Conservation (phyloP, 1,140 invertebrate genomes). For the Megalopta genalis region DNA sequence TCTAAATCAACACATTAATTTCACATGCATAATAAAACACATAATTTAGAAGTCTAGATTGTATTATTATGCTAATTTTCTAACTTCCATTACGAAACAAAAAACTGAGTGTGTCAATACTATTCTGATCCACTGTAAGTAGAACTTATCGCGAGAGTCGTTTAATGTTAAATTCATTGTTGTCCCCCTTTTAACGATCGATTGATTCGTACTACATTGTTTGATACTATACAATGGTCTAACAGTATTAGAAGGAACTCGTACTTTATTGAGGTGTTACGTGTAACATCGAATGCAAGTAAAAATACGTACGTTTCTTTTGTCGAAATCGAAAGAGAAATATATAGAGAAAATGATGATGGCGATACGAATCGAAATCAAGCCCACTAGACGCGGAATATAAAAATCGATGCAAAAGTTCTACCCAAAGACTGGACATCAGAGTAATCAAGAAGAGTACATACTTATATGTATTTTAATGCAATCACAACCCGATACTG, state of each 20-base stretch:
- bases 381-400: conserved; percentile 28
- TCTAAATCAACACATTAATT: too few relatives aligned
- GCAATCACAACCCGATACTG: conserved; percentile 69
- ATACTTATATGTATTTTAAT: conserved; percentile 68
- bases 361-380: conserved; percentile 43
- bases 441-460: conserved; percentile 60
- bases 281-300: conserved; percentile 1
- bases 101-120: too few relatives aligned
- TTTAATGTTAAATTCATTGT: conserved; percentile 10
- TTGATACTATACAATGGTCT: conserved; percentile 33
- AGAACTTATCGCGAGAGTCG: not conserved
- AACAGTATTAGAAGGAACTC: conserved; percentile 45
- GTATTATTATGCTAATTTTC: too few relatives aligned
- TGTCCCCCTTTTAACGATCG: conserved; percentile 3
- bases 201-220: conserved; percentile 17
- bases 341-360: too few relatives aligned
- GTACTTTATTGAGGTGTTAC: conserved; percentile 35
- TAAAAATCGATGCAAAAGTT: conserved; percentile 52
- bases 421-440: conserved; percentile 70
- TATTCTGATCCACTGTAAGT: not conserved
- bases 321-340: conserved; percentile 5
- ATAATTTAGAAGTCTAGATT: too few relatives aligned
- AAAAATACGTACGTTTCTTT: conserved; percentile 8
- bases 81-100: too few relatives aligned
- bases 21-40: too few relatives aligned